Percentiles rank a stretch among this genome's conserved stretches.
Conservation (phyloP, 2,888 invertebrate genomes). For the Agapostemon virescens region DNA sequence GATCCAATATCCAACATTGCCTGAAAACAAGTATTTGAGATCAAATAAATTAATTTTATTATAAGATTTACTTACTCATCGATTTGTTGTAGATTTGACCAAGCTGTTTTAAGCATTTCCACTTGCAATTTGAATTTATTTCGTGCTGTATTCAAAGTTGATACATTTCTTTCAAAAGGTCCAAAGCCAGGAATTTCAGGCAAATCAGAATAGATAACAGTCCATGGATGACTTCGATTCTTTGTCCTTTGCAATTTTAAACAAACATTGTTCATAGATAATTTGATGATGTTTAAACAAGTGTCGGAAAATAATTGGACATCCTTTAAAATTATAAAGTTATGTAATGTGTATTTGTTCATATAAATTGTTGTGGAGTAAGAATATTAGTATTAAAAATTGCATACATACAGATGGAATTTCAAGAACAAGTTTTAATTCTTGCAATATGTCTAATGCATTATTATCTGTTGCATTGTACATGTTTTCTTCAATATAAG, state of each 20-base stretch:
- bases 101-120: slow-evolving; percentile 66
- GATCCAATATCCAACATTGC: slow-evolving; percentile 77
- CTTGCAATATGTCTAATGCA: slow-evolving; percentile 60
- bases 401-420: slow-evolving; percentile 67
- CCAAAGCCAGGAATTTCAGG: slow-evolving; percentile 67
- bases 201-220: slow-evolving; percentile 69
- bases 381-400: slow-evolving; percentile 16
- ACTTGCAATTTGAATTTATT: slow-evolving; percentile 69
- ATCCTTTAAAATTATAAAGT: slow-evolving; percentile 47
- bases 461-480: slow-evolving; percentile 20
- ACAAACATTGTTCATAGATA: slow-evolving; percentile 68
- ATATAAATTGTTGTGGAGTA: slow-evolving; percentile 9
- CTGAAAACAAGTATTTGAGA: slow-evolving; percentile 41
- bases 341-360: not conserved
- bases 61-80: slow-evolving; percentile 69
- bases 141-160: slow-evolving; percentile 63
- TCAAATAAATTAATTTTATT: slow-evolving; percentile 13
- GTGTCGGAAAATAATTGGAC: slow-evolving; percentile 64
- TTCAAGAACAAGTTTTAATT: slow-evolving; percentile 66
- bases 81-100: slow-evolving; percentile 72
- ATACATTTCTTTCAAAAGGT: slow-evolving; percentile 62
- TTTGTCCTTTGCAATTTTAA: slow-evolving; percentile 65
- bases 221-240: slow-evolving; percentile 47
- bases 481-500: slow-evolving; percentile 8
- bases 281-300: slow-evolving; percentile 67